Conservation (phyloP, 2,888 invertebrate species). For the Luffia ferchaultella region DNA sequence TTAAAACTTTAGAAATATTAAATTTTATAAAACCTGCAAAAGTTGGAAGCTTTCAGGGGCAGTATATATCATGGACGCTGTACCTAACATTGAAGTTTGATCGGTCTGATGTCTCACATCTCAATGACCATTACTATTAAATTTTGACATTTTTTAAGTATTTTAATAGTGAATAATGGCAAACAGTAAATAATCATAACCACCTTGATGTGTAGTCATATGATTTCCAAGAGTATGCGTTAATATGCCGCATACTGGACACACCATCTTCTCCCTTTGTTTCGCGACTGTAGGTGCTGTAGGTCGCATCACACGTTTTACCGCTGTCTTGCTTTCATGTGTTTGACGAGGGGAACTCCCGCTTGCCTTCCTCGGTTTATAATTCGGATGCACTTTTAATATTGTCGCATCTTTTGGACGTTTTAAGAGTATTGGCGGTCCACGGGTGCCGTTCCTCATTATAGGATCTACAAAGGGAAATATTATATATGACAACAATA, state of each 20-base stretch:
- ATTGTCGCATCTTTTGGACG: conserved; percentile 54
- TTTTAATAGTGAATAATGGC: no score
- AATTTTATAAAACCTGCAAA: no score
- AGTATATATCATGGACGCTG: no score
- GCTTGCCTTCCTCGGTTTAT: conserved; percentile 16
- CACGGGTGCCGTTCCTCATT: conserved; percentile 48
- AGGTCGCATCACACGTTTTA: not conserved
- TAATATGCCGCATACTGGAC: conserved; percentile 58
- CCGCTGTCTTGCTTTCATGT: not conserved
- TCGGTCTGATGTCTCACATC: no score
- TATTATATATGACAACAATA: not conserved
- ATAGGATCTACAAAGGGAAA: conserved; percentile 38
- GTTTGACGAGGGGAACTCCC: not conserved
- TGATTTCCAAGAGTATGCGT: conserved; percentile 55
- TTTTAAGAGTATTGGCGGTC: conserved; percentile 48
- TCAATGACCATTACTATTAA: no score
- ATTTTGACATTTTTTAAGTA: no score
- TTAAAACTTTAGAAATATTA: no score
- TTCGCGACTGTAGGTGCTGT: conserved; percentile 23
- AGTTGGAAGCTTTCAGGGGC: no score
- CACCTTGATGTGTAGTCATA: conserved; percentile 58
- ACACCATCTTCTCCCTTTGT: conserved; percentile 53
- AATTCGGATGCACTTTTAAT: conserved; percentile 39
- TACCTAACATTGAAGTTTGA: no score
- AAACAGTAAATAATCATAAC: no score